Evolutionary conservation across 2,888 invertebrate genomes (phyloP).

Genomic region (Stictocephala bisonia): DNA sequence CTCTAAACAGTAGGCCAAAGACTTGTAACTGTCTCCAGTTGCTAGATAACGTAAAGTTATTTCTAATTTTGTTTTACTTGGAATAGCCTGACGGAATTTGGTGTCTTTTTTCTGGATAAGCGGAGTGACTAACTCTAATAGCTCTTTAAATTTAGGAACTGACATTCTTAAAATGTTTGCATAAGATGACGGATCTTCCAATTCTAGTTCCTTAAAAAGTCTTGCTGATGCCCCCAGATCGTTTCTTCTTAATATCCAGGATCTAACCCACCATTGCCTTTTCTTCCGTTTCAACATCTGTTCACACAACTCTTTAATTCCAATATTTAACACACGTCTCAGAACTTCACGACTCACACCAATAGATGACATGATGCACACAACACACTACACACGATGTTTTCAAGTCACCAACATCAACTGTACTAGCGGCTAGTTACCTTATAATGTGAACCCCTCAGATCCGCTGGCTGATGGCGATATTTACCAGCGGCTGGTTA

Average conservation of each 20-base stretch:
- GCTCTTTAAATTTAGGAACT: constrained; percentile 17
- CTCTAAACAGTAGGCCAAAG: constrained; percentile 21
- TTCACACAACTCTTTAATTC: constrained; percentile 26
- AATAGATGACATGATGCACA: constrained; percentile 13
- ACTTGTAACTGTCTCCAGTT: constrained; percentile 28
- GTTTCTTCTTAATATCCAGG: constrained; percentile 34
- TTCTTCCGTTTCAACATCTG: constrained; percentile 34
- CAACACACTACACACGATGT: not conserved
- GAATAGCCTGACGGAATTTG: constrained; percentile 16
- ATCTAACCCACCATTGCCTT: constrained; percentile 32
- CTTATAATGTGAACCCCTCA: not conserved
- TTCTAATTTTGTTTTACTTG: constrained; percentile 31
- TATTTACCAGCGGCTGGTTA: constrained; percentile 3
- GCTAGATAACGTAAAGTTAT: constrained; percentile 27
- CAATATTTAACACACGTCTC: constrained; percentile 17
- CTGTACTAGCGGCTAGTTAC: not conserved
- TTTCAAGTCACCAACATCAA: constrained; percentile 24
- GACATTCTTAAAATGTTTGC: constrained; percentile 16
- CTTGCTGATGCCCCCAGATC: constrained; percentile 33
- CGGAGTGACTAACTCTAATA: constrained; percentile 23
- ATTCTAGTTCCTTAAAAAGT: constrained; percentile 34
- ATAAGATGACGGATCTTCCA: constrained; percentile 30
- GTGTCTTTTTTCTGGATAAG: constrained; percentile 26
- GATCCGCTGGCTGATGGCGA: not conserved
- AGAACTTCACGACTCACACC: constrained; percentile 19